Conservation (phyloP, 2,797 vertebrate species). For the Harpagifer antarcticus region DNA sequence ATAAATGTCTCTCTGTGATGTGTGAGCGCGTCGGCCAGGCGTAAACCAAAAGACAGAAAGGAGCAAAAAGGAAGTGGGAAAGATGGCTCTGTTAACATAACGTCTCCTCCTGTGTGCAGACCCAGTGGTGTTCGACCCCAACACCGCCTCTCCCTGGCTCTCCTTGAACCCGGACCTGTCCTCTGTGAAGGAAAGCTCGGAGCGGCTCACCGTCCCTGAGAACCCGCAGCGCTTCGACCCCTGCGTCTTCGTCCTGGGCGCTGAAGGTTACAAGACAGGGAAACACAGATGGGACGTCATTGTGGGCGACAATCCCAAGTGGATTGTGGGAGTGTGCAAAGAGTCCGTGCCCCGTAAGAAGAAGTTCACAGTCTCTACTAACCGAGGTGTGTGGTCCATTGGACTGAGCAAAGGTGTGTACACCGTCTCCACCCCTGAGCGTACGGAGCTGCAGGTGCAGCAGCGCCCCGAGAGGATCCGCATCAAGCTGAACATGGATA, state of each 20-base stretch:
- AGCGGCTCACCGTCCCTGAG: conserved; percentile 57
- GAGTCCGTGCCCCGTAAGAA: conserved; percentile 77
- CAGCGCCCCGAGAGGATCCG: conserved; percentile 79
- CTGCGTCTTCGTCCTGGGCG: conserved; percentile 86
- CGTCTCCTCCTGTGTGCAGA: conserved; percentile 53
- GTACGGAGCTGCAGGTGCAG: conserved; percentile 69
- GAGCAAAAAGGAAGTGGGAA: too few species aligned
- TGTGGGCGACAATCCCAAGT: conserved; percentile 84
- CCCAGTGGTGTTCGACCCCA: conserved; percentile 80
- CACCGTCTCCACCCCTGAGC: conserved; percentile 71
- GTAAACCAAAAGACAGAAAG: too few species aligned
- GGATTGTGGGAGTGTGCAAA: conserved; percentile 87
- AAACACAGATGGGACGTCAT: conserved; percentile 88
- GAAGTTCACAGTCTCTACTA: conserved; percentile 81
- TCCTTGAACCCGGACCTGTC: conserved; percentile 74
- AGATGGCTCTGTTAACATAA: too few species aligned
- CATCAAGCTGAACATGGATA: conserved; percentile 83
- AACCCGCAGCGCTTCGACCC: conserved; percentile 78
- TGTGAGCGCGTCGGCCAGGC: too few species aligned
- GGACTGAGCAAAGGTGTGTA: conserved; percentile 83
- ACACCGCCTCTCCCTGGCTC: conserved; percentile 87
- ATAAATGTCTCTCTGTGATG: too few species aligned
- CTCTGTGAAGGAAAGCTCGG: conserved; percentile 74
- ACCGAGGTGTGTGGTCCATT: conserved; percentile 82
- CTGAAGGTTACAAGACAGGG: conserved; percentile 75